Evolutionary conservation across 2,888 invertebrate species (phyloP).

Genomic region (Nycteola revayana): DNA sequence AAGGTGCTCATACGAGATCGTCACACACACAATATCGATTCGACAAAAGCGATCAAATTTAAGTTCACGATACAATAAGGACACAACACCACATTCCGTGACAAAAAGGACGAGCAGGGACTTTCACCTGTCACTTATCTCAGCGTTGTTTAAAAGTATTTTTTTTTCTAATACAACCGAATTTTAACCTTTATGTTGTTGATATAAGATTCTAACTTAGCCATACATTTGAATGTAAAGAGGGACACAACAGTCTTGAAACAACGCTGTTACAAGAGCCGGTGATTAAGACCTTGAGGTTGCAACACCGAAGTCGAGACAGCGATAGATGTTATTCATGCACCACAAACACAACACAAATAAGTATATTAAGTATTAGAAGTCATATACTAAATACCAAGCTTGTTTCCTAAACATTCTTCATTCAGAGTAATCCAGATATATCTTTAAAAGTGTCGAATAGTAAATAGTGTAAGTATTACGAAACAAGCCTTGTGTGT

Average conservation of each 20-base stretch:
- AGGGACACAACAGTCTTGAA: too few species aligned
- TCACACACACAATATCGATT: conserved; percentile 38
- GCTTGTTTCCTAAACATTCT: conserved; percentile 39
- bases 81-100: conserved; percentile 75
- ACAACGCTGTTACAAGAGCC: conserved; percentile 12
- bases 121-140: neutral
- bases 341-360: conserved; percentile 63
- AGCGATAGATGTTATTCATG: conserved; percentile 81
- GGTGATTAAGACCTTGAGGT: conserved; percentile 18
- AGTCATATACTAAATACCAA: conserved; percentile 13
- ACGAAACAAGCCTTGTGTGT: conserved; percentile 37
- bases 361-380: conserved; percentile 16
- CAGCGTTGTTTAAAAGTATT: neutral
- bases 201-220: too few species aligned
- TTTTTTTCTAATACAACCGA: too few species aligned
- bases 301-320: conserved; percentile 47
- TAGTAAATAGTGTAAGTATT: conserved; percentile 20
- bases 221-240: too few species aligned
- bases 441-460: conserved; percentile 9
- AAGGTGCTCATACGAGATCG: conserved; percentile 28
- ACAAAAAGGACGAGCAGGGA: conserved; percentile 28
- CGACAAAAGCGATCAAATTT: conserved; percentile 66
- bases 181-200: too few species aligned
- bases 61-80: conserved; percentile 43
- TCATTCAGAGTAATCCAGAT: conserved; percentile 9